These are phyloP conservation scores for Pithys albifrons DNA, from an alignment of 2,113 vertebrate species.

Conservation along the genomic window DNA sequence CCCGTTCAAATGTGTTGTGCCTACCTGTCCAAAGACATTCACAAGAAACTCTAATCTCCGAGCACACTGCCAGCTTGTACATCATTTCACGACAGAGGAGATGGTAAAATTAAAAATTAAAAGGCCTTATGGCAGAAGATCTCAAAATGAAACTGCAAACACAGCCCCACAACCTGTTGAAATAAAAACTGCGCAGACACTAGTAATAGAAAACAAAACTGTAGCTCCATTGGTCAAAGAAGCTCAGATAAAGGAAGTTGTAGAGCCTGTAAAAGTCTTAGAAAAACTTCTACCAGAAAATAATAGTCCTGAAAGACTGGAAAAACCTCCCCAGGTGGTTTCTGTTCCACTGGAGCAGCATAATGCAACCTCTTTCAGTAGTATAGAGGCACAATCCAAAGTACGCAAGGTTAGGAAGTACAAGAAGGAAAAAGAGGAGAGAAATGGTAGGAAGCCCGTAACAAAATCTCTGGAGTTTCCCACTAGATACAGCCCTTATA, in stretches of 20 bases:
- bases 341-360: slow-evolving; percentile 45
- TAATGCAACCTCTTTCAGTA: not conserved
- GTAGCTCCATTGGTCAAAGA: slow-evolving; percentile 39
- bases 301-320: slow-evolving; percentile 69
- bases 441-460: slow-evolving; percentile 73
- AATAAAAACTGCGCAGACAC: slow-evolving; percentile 52
- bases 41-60: slow-evolving; percentile 96
- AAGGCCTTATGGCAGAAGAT: slow-evolving; percentile 80
- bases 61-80: slow-evolving; percentile 88
- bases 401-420: slow-evolving; percentile 65
- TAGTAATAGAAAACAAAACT: slow-evolving; percentile 59
- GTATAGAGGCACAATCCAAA: slow-evolving; percentile 62
- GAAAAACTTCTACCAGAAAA: slow-evolving; percentile 66
- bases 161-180: slow-evolving; percentile 41
- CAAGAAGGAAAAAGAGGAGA: slow-evolving; percentile 82
- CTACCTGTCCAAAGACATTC: slow-evolving; percentile 91
- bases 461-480: slow-evolving; percentile 73
- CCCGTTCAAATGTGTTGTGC: slow-evolving; percentile 89
- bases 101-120: slow-evolving; percentile 88
- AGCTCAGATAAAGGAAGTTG: slow-evolving; percentile 43
- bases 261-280: slow-evolving; percentile 43
- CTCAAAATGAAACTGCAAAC: slow-evolving; percentile 68
- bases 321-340: slow-evolving; percentile 50
- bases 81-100: slow-evolving; percentile 88
- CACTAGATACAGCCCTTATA: slow-evolving; percentile 81